phyloP scores from a whole-genome alignment of 30 jellyfish, hydroid and myxozoan genomes.

The Pelagia noctiluca region DNA sequence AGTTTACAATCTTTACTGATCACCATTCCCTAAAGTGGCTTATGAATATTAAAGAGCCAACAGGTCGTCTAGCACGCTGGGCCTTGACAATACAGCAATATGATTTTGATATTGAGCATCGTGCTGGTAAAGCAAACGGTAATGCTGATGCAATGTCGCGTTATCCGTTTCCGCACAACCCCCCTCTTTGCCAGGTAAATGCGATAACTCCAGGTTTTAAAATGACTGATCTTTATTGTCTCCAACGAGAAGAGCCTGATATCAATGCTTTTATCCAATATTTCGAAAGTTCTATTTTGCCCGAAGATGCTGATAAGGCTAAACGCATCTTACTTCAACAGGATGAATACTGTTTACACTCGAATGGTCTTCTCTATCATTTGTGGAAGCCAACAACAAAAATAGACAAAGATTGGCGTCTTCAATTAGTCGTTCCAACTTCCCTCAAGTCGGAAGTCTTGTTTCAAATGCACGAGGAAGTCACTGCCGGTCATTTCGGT shows the following conservation, averaged over 20 bases:
- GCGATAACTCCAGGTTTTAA: slow-evolving; percentile 45
- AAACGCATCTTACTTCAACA: slow-evolving; percentile 39
- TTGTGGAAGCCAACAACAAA: slow-evolving; percentile 64
- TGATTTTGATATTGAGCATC: slow-evolving; percentile 54
- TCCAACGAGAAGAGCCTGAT: slow-evolving; percentile 53
- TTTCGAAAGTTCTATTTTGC: slow-evolving; percentile 41
- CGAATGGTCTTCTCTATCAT: slow-evolving; percentile 60
- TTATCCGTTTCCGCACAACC: too few species aligned
- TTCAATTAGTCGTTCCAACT: slow-evolving; percentile 19
- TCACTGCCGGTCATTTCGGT: slow-evolving; percentile 52
- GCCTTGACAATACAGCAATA: slow-evolving; percentile 52
- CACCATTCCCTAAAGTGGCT: slow-evolving; percentile 70
- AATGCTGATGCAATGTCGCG: slow-evolving; percentile 77
- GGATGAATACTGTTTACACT: slow-evolving; percentile 32
- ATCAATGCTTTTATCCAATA: slow-evolving; percentile 31
- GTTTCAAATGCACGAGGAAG: slow-evolving; percentile 30
- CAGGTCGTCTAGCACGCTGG: slow-evolving; percentile 69
- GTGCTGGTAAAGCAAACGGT: slow-evolving; percentile 66
- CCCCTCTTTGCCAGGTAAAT: slow-evolving; percentile 45
- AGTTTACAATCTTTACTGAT: slow-evolving; percentile 67
- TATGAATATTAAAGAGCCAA: slow-evolving; percentile 19
- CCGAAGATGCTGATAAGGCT: slow-evolving; percentile 59
- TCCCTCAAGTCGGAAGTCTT: not conserved
- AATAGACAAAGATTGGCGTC: not conserved
- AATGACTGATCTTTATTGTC: slow-evolving; percentile 39